phyloP scores from a whole-genome alignment of 2,797 vertebrate species.

The Aplochiton taeniatus region DNA sequence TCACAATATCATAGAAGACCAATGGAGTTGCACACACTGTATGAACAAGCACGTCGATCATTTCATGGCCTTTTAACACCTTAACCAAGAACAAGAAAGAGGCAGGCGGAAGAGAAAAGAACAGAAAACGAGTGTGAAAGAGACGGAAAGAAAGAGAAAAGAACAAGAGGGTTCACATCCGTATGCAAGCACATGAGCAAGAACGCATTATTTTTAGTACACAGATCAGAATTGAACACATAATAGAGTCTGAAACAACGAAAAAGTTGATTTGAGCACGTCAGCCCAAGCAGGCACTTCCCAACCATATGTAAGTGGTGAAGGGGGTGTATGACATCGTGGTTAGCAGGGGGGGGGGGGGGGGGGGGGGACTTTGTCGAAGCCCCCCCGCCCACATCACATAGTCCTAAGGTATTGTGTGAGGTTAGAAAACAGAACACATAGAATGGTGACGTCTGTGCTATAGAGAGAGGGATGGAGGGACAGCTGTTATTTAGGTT shows the following conservation, averaged over 20 bases:
- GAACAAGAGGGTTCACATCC: neutral
- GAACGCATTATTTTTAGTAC: slow-evolving; percentile 12
- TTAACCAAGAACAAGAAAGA: slow-evolving; percentile 45
- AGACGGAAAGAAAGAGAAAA: neutral
- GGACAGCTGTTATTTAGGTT: too few relatives aligned
- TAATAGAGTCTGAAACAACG: neutral
- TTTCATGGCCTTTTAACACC: slow-evolving; percentile 53
- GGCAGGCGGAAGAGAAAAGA: slow-evolving; percentile 20
- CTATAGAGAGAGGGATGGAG: neutral
- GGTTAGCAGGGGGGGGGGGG: slow-evolving; percentile 16
- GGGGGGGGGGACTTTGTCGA: slow-evolving; percentile 2
- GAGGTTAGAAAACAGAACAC: slow-evolving; percentile 23
- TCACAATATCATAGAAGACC: slow-evolving; percentile 69
- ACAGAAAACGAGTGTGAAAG: slow-evolving; percentile 22
- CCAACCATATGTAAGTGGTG: slow-evolving; percentile 38
- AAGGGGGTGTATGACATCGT: slow-evolving; percentile 25
- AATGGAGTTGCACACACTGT: slow-evolving; percentile 56
- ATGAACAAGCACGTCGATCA: slow-evolving; percentile 60
- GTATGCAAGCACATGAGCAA: slow-evolving; percentile 1
- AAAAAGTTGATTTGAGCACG: slow-evolving; percentile 29
- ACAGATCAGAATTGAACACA: too few relatives aligned
- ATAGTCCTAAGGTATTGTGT: slow-evolving; percentile 8
- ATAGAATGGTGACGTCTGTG: too few relatives aligned
- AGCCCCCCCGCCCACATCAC: neutral
- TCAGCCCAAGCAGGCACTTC: slow-evolving; percentile 68